Conservation (phyloP, 2,888 invertebrate species). For the Neria commutata region DNA sequence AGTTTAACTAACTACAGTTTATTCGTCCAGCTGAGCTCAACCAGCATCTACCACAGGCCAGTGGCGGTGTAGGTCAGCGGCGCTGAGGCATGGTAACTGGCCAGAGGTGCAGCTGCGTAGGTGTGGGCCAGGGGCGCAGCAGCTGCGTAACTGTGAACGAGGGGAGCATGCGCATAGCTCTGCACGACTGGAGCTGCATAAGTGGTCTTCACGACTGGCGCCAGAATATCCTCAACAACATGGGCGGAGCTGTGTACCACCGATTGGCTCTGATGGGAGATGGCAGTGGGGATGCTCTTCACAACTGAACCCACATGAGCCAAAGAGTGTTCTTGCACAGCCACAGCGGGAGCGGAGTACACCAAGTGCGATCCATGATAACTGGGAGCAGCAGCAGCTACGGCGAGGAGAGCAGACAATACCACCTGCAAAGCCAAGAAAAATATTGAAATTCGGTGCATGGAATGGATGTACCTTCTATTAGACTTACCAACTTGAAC, state of each 20-base stretch:
- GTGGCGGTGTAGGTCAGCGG: constrained; percentile 52
- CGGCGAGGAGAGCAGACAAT: constrained; percentile 50
- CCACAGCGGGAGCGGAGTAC: constrained; percentile 36
- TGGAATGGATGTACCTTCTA: not conserved
- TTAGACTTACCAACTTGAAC: constrained; percentile 37
- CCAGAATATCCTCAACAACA: constrained; percentile 50
- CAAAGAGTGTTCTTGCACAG: constrained; percentile 52
- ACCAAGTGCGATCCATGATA: constrained; percentile 31
- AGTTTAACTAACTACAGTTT: not conserved
- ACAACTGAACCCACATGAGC: constrained; percentile 56
- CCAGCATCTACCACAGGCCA: constrained; percentile 41
- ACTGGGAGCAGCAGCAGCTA: constrained; percentile 51
- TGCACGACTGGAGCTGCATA: constrained; percentile 13
- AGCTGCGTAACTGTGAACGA: constrained; percentile 26
- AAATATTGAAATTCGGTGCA: not conserved
- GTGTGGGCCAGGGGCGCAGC: constrained; percentile 31
- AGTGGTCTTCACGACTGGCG: constrained; percentile 47
- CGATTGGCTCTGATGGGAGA: constrained; percentile 64
- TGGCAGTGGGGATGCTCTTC: constrained; percentile 63
- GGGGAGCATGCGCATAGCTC: constrained; percentile 12
- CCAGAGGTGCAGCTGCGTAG: constrained; percentile 36
- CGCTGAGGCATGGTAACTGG: constrained; percentile 45
- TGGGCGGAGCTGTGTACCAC: constrained; percentile 62
- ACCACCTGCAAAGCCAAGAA: constrained; percentile 40
- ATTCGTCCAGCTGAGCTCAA: constrained; percentile 19